Conservation (phyloP, 2,888 invertebrate species). For the Luperina nickerlii region DNA sequence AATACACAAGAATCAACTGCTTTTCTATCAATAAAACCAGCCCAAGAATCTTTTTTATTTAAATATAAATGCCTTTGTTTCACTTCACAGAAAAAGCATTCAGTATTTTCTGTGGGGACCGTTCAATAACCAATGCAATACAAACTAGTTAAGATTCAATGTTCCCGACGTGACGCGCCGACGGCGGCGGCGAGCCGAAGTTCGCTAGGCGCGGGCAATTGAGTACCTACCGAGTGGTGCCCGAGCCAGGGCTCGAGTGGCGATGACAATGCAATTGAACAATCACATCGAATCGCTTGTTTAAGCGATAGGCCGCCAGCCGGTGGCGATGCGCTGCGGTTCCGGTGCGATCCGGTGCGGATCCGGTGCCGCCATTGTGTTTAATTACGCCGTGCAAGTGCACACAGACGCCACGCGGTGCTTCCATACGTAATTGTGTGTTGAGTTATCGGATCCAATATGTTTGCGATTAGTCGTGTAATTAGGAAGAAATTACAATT, state of each 20-base stretch:
- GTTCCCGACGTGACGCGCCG: constrained; percentile 3
- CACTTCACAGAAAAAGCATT: constrained; percentile 25
- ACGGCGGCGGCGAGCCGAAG: background rate
- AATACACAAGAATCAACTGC: background rate
- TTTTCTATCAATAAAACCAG: background rate
- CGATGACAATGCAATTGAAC: constrained; percentile 38
- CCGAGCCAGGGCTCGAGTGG: constrained; percentile 17
- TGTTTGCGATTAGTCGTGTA: background rate
- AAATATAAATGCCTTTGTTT: constrained; percentile 19
- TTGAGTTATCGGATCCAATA: background rate
- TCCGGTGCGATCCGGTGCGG: background rate
- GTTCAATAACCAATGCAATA: constrained; percentile 45
- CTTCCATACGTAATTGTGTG: background rate
- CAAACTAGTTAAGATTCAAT: constrained; percentile 42
- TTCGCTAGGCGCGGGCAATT: background rate
- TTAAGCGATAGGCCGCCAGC: constrained; percentile 12
- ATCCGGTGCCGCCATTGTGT: constrained; percentile 5
- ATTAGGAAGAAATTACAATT: background rate
- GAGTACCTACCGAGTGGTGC: background rate
- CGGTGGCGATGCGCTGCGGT: background rate
- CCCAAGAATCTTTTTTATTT: background rate
- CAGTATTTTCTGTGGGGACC: constrained; percentile 6
- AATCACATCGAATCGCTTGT: constrained; percentile 30
- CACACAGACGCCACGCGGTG: background rate
- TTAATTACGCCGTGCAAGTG: background rate